Percentiles rank a stretch among this genome's conserved stretches.
phyloP scores from a whole-genome alignment of 2,113 vertebrate species.

The Bombycilla garrulus region DNA sequence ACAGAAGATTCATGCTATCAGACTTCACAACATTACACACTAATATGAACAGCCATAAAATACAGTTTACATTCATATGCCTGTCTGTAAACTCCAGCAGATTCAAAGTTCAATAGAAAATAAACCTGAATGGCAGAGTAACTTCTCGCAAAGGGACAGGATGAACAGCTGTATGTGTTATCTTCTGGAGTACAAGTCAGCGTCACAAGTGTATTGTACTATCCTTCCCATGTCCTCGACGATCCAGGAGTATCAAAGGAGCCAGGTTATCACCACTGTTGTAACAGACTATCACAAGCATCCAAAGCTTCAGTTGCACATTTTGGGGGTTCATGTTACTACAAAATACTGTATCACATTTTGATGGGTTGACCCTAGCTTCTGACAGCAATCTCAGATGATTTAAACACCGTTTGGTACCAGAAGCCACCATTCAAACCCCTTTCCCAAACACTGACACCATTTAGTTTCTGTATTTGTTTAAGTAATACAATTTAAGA shows the following conservation, averaged over 20 bases:
- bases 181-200: not conserved
- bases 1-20: not conserved
- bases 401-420: not conserved
- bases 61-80: not conserved
- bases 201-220: not conserved
- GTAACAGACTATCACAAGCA: not conserved
- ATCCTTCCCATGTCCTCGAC: not conserved
- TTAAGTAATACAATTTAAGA: not conserved
- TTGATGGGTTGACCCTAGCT: not conserved
- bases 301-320: not conserved
- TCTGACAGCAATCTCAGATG: not conserved
- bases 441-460: not conserved
- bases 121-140: not conserved
- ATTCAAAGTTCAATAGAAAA: slow-evolving; percentile 1
- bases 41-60: not conserved
- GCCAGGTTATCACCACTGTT: not conserved
- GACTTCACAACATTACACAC: not conserved
- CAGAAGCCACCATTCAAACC: not conserved
- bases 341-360: not conserved
- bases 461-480: not conserved
- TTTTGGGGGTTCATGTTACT: not conserved
- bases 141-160: slow-evolving; percentile 2
- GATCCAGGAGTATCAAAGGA: not conserved
- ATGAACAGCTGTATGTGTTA: slow-evolving; percentile 20
- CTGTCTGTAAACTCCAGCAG: not conserved